Conservation (phyloP, 2,113 vertebrate species). For the Labrus mixtus region DNA sequence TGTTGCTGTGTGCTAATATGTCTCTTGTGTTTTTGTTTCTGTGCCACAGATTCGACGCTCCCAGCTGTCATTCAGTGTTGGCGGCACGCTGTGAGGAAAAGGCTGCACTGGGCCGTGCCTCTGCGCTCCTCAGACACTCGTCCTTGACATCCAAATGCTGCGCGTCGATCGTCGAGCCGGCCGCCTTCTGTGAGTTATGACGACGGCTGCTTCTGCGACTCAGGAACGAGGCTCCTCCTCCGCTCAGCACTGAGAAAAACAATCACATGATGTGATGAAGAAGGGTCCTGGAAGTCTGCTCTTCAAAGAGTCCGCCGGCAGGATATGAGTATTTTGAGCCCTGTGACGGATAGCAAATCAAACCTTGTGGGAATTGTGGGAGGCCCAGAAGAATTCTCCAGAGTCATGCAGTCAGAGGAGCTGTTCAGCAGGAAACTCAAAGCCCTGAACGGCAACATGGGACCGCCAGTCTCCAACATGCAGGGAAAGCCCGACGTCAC, state of each 20-base stretch:
- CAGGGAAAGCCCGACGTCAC: conserved; percentile 86
- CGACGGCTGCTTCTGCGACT: conserved; percentile 62
- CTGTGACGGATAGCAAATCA: conserved; percentile 86
- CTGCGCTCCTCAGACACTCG: conserved; percentile 58
- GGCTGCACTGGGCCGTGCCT: conserved; percentile 54
- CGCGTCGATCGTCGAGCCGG: conserved; percentile 53
- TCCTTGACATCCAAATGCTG: conserved; percentile 75
- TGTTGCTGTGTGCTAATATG: conserved; percentile 42
- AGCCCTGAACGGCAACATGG: conserved; percentile 91
- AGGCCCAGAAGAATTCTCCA: conserved; percentile 85
- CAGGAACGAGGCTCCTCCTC: conserved; percentile 62
- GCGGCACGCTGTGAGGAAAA: conserved; percentile 70
- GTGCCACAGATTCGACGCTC: conserved; percentile 62
- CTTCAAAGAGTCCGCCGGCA: conserved; percentile 68
- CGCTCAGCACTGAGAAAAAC: conserved; percentile 58
- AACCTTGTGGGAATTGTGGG: conserved; percentile 85
- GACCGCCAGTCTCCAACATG: conserved; percentile 84
- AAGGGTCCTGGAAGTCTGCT: conserved; percentile 68
- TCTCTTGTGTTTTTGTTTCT: conserved; percentile 55
- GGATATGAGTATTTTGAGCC: conserved; percentile 90
- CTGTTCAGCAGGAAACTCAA: conserved; percentile 94
- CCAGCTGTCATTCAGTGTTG: conserved; percentile 71
- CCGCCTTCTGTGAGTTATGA: conserved; percentile 73
- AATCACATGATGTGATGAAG: conserved; percentile 82
- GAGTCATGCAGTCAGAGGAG: conserved; percentile 95